phyloP scores from a whole-genome alignment of 1,140 invertebrate genomes.

The Drosophila varians region DNA sequence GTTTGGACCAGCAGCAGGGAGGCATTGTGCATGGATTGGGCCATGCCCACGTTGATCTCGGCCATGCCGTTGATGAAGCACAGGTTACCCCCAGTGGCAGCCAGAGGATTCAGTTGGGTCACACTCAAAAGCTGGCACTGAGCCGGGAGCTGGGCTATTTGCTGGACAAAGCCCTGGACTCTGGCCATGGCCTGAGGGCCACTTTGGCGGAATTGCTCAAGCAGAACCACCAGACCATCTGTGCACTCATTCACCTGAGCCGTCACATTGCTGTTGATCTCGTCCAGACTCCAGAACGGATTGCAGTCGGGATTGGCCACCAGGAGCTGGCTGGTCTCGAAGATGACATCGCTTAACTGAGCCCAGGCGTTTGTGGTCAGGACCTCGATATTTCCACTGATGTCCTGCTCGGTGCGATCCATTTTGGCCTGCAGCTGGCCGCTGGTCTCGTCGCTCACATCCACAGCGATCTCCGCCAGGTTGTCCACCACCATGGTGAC shows the following conservation, averaged over 20 bases:
- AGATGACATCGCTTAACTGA: slow-evolving; percentile 50
- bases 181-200: slow-evolving; percentile 25
- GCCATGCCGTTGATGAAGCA: slow-evolving; percentile 60
- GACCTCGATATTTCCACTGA: slow-evolving; percentile 48
- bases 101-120: slow-evolving; percentile 19
- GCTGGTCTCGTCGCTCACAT: slow-evolving; percentile 53
- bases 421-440: slow-evolving; percentile 55
- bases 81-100: slow-evolving; percentile 22
- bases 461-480: slow-evolving; percentile 45
- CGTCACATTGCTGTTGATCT: slow-evolving; percentile 57
- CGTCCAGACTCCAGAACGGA: slow-evolving; percentile 52
- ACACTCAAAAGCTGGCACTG: slow-evolving; percentile 30
- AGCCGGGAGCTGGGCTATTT: slow-evolving; percentile 48
- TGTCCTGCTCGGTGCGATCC: slow-evolving; percentile 19
- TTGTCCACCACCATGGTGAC: slow-evolving; percentile 61
- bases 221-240: slow-evolving; percentile 2
- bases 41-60: slow-evolving; percentile 50
- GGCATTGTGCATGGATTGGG: slow-evolving; percentile 56
- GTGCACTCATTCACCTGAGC: slow-evolving; percentile 44
- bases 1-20: slow-evolving; percentile 52
- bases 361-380: slow-evolving; percentile 41
- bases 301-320: slow-evolving; percentile 57
- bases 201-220: slow-evolving; percentile 30
- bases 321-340: slow-evolving; percentile 54
- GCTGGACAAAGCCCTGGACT: slow-evolving; percentile 48